Evolutionary conservation across 2,797 vertebrate genomes (phyloP), one percentile per base, ranked within the genome.

Genomic region (Chromobotia macracanthus): DNA sequence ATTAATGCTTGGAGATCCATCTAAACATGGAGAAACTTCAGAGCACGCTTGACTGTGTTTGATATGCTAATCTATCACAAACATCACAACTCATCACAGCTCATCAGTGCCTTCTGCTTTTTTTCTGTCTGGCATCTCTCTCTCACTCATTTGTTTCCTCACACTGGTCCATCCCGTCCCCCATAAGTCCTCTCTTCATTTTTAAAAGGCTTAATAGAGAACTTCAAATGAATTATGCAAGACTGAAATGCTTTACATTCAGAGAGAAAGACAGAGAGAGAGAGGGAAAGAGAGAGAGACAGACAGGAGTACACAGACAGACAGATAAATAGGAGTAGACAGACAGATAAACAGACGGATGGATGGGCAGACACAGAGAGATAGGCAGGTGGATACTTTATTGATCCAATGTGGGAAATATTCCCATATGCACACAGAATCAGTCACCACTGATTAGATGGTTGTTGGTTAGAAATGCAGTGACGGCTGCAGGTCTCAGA

Each of bases 21-120:
- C 75, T 60, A 68, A 69, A 77, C 46, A 50, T 44, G 21, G 55
- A 35, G 65, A 69, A 69, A 69, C 25, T 77, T n/a, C 2, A 15
- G 56, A 35, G 19, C 75, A 60, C 66, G 44, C 66, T 77, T 61
- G 38, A 69, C 65, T 77, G 75, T 61, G 75, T 77, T 77, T 77
- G 75, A 77, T 51, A 69, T 77, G 44, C 41, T 69, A 77, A 77
- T 77, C 75, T 61, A 77, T 77, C 75, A 77, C 65, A 69, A 48
- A 69, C 75, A 77, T 68, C 75, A 77, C 51, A 58, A 68, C 38
- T 25, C 41, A 53, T 64, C 72, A 75, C 44, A 51, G 51, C 25
- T 28, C 44, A 61, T 79, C 77, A 63, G 61, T 50, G 18, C 50
- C 35, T 63, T 55, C 28, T 18, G 31, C 44, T 18, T 23, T 6